Evolutionary conservation across 2,888 invertebrate genomes (phyloP).

Genomic region (Lumbricus terrestris): DNA sequence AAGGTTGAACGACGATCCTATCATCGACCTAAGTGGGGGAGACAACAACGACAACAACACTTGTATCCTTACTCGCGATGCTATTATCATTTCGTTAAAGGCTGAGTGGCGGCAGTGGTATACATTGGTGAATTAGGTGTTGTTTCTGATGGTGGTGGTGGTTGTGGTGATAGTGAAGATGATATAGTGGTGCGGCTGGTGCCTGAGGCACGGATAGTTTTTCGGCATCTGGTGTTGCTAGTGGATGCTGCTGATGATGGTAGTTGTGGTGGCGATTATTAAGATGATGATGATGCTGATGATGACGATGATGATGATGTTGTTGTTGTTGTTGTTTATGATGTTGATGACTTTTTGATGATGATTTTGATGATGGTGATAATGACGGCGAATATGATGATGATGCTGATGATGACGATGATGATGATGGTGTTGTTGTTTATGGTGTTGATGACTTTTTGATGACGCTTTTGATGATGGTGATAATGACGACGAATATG

Average conservation of each 20-base stretch:
- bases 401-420: not conserved
- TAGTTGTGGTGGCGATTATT: too few relatives aligned
- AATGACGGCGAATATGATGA: not conserved
- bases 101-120: not conserved
- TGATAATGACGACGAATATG: too few relatives aligned
- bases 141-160: too few relatives aligned
- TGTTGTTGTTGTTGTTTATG: too few relatives aligned
- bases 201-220: too few relatives aligned
- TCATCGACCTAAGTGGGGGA: not conserved
- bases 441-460: not conserved
- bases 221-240: too few relatives aligned
- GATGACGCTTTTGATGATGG: not conserved
- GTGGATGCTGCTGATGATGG: too few relatives aligned
- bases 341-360: not conserved
- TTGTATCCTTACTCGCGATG: not conserved
- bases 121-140: not conserved
- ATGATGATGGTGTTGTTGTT: not conserved
- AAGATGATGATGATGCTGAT: too few relatives aligned
- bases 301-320: too few relatives aligned
- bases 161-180: too few relatives aligned
- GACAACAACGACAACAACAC: too few relatives aligned
- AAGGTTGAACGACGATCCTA: not conserved
- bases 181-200: too few relatives aligned
- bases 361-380: not conserved
- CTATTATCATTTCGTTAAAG: not conserved